A percentile compares a stretch with the other conserved stretches of the same genome.
These are phyloP conservation scores for Globodera ellingtonae DNA, from an alignment of 1,140 invertebrate species.

Conservation along the genomic window DNA sequence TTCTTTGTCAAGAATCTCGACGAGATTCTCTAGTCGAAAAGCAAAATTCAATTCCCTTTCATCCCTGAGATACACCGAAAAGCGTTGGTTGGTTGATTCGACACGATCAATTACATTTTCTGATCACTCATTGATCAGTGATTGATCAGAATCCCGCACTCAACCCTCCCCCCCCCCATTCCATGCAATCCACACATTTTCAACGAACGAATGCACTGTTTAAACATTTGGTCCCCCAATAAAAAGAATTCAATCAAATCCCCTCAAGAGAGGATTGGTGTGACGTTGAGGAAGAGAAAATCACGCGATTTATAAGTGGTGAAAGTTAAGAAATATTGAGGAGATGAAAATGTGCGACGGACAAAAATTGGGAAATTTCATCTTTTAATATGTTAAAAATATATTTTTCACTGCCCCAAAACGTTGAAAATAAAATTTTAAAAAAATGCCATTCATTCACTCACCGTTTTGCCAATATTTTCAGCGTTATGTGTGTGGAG, in stretches of 20 bases:
- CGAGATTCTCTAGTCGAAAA: too few relatives aligned
- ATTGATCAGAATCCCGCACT: too few relatives aligned
- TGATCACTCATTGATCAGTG: too few relatives aligned
- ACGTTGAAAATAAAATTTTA: background rate
- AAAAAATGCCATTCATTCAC: constrained; percentile 33
- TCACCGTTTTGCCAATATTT: constrained; percentile 59
- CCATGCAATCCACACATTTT: too few relatives aligned
- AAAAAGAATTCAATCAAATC: background rate
- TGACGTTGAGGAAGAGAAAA: background rate
- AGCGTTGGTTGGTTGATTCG: too few relatives aligned
- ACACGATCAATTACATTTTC: too few relatives aligned
- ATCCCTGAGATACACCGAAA: too few relatives aligned
- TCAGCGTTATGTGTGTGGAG: constrained; percentile 50
- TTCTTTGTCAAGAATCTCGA: background rate
- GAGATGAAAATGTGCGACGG: background rate
- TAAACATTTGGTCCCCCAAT: too few relatives aligned
- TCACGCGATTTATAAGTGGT: background rate
- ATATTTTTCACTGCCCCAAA: constrained; percentile 1
- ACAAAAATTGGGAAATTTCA: background rate
- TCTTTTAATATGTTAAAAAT: background rate
- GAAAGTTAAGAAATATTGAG: background rate
- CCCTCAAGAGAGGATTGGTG: background rate
- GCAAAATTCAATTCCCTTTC: too few relatives aligned
- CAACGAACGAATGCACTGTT: too few relatives aligned
- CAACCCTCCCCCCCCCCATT: too few relatives aligned